Evolutionary conservation across 2,797 vertebrate species (phyloP).

Genomic region (Atherinosoma microstoma): DNA sequence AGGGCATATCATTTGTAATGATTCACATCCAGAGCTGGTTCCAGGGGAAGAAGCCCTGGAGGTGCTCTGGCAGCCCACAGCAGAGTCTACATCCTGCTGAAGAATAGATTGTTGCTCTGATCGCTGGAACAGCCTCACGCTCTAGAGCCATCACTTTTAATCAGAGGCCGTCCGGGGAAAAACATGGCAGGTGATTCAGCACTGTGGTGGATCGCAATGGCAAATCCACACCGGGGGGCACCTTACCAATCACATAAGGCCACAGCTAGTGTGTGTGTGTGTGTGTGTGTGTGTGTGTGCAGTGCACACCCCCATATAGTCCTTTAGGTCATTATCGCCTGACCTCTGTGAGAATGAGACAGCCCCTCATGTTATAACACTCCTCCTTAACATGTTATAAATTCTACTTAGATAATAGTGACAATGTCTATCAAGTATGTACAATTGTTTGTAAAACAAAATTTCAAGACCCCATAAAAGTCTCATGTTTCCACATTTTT

Average conservation of each 20-base stretch:
- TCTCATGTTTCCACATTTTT: background rate
- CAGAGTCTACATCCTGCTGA: slow-evolving; percentile 58
- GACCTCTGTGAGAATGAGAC: slow-evolving; percentile 62
- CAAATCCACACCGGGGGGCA: slow-evolving; percentile 72
- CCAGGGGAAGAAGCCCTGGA: slow-evolving; percentile 74
- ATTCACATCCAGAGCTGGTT: slow-evolving; percentile 80
- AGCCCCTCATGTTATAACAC: slow-evolving; percentile 38
- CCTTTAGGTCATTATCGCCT: slow-evolving; percentile 70
- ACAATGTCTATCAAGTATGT: no score
- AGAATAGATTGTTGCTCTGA: slow-evolving; percentile 79
- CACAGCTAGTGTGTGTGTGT: slow-evolving; percentile 45
- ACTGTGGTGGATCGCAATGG: slow-evolving; percentile 78
- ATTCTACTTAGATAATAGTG: slow-evolving; percentile 33
- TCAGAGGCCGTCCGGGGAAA: slow-evolving; percentile 77
- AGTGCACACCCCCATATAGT: slow-evolving; percentile 46
- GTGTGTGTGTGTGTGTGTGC: slow-evolving; percentile 39
- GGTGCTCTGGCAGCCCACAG: slow-evolving; percentile 59
- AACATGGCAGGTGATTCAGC: slow-evolving; percentile 78
- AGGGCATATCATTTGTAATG: slow-evolving; percentile 83
- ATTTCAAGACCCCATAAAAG: background rate
- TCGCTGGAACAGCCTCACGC: slow-evolving; percentile 74
- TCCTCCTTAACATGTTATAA: slow-evolving; percentile 34
- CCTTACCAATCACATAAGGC: slow-evolving; percentile 66
- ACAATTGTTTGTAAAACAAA: background rate
- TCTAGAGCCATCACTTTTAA: slow-evolving; percentile 85